These are phyloP conservation scores for Colinus virginianus DNA, from an alignment of 2,113 vertebrate species.

Conservation along the genomic window DNA sequence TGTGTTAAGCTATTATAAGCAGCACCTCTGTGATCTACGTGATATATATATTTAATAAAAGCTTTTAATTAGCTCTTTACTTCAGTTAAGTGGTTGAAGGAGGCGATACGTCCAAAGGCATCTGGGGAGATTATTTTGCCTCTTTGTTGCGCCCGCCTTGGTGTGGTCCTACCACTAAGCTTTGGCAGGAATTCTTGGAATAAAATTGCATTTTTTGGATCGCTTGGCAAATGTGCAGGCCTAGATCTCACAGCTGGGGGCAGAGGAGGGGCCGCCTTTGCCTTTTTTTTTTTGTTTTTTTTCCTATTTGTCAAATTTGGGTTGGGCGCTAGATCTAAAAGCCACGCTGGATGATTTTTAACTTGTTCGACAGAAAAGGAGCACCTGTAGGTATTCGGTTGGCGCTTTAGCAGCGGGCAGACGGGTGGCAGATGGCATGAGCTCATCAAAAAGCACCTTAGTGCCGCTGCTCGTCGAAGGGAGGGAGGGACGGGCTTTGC, in stretches of 20 bases:
- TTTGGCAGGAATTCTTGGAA: conserved; percentile 47
- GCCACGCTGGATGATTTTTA: not conserved
- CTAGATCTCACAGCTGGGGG: conserved; percentile 30
- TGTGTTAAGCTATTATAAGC: not conserved
- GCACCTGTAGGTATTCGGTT: not conserved
- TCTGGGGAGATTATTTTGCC: not conserved
- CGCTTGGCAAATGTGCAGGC: not conserved
- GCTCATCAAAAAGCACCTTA: no score
- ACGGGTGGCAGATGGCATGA: not conserved
- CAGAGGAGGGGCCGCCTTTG: conserved; percentile 11
- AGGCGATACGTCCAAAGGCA: not conserved
- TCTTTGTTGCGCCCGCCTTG: conserved; percentile 24
- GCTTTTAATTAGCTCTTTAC: conserved; percentile 32
- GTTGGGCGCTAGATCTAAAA: not conserved
- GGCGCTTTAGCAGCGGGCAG: not conserved
- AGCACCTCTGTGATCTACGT: not conserved
- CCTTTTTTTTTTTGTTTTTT: not conserved
- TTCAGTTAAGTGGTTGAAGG: conserved; percentile 8
- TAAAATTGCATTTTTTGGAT: not conserved
- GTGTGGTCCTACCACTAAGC: conserved; percentile 45
- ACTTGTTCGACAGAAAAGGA: not conserved
- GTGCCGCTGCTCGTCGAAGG: no score
- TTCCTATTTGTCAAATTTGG: not conserved
- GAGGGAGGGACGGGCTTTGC: no score
- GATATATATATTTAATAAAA: no score